Evolutionary conservation across 37 sponge, comb jelly and placozoan species (phyloP), one percentile per base, ranked within the genome.

Genomic region (Diacarnus erythraeanus): DNA sequence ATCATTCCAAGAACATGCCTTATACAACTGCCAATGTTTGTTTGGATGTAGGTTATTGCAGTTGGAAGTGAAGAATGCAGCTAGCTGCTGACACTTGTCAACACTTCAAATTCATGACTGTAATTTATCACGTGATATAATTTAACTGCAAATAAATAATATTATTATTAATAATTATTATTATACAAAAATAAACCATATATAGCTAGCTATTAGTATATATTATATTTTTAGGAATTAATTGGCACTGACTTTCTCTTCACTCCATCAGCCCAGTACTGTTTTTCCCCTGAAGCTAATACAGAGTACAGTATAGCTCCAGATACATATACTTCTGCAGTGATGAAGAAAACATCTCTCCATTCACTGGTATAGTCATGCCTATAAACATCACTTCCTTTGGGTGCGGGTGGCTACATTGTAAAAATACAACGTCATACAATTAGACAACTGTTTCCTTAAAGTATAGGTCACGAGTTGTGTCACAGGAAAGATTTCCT

Each of bases 331-430:
- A 96, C 42, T 43, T 93, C 97, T 23, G 92, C 94, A 63, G 77
- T 31, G 20, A 96, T 74, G 20, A 87, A 63, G 68, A 96, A 94
- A 42, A 94, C 97, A 21, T 83, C 71, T 59, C 83, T 86, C 97
- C 97, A 96, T 65, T 96, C 89, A 22, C 84, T 71, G 6, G 76
- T 36, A 31, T 69, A 76, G 0, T 65, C 64, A 15, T 33, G 35
- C 12, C 38, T 54, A 68, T 75, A 81, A 22, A 25, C 68, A 51
- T 34, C 57, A 54, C 74, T 65, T 38, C 60, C 57, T 29, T 75
- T 74, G 21, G 75, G 42, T 21, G 59, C 61, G 38, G 26, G 1
- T 29, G 86, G 80, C 86, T 86, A 56, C 2, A 70, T 21, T 47
- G 38, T 0, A 65, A 21, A 42, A 64, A 20, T 72, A 3, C 4